Percentiles rank a stretch among this genome's conserved stretches.
Evolutionary conservation across 1,140 invertebrate genomes (phyloP).

Genomic region (Tetragnatha versicolor): DNA sequence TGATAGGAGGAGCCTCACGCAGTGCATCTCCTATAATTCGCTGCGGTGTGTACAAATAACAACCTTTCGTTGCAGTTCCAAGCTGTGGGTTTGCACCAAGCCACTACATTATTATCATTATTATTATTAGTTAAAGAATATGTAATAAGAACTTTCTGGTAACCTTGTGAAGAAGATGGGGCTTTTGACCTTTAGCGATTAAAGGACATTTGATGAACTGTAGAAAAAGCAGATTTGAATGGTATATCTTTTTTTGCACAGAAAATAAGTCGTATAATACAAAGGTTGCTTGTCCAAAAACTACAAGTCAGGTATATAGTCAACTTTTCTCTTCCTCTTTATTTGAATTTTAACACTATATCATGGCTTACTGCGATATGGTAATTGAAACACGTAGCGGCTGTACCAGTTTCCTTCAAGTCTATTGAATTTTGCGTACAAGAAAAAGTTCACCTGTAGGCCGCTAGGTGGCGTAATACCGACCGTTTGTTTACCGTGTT

Average conservation of each 20-base stretch:
- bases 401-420: too few species aligned
- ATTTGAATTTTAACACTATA: too few species aligned
- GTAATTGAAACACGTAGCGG: too few species aligned
- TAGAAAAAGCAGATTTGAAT: slow-evolving; percentile 32
- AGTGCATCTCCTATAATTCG: slow-evolving; percentile 44
- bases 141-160: not conserved
- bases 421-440: too few species aligned
- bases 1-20: slow-evolving; percentile 25
- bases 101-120: not conserved
- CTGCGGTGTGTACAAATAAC: slow-evolving; percentile 6
- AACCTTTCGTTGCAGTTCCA: slow-evolving; percentile 32
- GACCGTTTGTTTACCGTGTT: too few species aligned
- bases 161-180: not conserved
- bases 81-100: slow-evolving; percentile 23
- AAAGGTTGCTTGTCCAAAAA: not conserved
- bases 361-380: too few species aligned
- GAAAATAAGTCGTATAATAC: slow-evolving; percentile 24
- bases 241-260: slow-evolving; percentile 6
- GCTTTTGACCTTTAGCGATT: too few species aligned
- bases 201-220: slow-evolving; percentile 24
- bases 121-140: not conserved
- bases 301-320: slow-evolving; percentile 30
- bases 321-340: slow-evolving; percentile 54
- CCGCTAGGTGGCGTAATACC: too few species aligned
- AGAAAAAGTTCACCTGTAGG: too few species aligned